These are phyloP conservation scores for Heliconius hewitsoni DNA, from an alignment of 1,140 invertebrate species.

Conservation along the genomic window DNA sequence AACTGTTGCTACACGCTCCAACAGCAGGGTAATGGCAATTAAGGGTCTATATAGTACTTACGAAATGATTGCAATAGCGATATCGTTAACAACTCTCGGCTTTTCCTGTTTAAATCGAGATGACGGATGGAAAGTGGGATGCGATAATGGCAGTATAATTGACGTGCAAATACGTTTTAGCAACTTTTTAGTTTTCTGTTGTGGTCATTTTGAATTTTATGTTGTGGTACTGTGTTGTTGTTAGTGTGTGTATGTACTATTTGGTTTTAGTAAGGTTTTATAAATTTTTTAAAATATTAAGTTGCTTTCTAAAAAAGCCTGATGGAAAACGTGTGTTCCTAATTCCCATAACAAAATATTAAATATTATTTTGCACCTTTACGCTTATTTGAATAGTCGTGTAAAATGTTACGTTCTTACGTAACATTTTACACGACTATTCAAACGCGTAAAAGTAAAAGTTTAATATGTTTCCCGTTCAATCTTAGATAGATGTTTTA, in stretches of 20 bases:
- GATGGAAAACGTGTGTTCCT: conserved; percentile 2
- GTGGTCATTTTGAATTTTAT: conserved; percentile 21
- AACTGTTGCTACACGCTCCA: conserved; percentile 30
- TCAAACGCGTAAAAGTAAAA: conserved; percentile 1
- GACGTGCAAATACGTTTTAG: conserved; percentile 56
- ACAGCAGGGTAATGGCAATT: conserved; percentile 31
- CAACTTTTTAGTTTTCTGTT: conserved; percentile 48
- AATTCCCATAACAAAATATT: neutral
- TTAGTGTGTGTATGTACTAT: neutral
- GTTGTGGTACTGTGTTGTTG: neutral
- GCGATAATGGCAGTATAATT: conserved; percentile 59
- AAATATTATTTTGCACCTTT: neutral
- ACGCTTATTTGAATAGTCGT: neutral
- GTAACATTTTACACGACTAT: too few relatives aligned
- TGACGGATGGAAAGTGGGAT: conserved; percentile 57
- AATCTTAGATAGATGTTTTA: neutral
- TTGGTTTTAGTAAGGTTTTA: neutral
- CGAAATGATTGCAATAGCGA: conserved; percentile 35
- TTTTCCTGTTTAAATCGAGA: conserved; percentile 31
- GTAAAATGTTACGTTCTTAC: neutral
- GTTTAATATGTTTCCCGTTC: neutral
- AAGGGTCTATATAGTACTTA: conserved; percentile 34
- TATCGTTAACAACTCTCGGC: conserved; percentile 33
- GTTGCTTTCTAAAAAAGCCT: neutral
- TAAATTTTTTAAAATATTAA: neutral